These are phyloP conservation scores for Oncorhynchus kisutch DNA, from an alignment of 2,113 vertebrate species.

Conservation along the genomic window DNA sequence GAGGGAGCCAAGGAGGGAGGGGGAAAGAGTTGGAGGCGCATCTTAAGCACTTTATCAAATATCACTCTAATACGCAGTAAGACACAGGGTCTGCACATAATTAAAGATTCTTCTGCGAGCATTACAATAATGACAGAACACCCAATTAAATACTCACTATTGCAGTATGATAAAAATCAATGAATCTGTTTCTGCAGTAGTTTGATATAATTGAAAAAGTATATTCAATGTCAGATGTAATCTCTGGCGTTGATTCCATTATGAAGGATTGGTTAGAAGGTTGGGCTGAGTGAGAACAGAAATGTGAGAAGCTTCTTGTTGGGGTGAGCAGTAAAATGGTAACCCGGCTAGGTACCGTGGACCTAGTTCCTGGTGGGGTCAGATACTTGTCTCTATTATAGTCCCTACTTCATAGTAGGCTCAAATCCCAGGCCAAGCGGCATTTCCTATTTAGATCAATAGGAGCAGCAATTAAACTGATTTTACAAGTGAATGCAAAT, in stretches of 20 bases:
- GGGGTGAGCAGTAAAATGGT: slow-evolving; percentile 31
- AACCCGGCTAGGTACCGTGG: slow-evolving; percentile 29
- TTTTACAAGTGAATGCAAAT: slow-evolving; percentile 38
- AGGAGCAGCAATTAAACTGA: slow-evolving; percentile 16
- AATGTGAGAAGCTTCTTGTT: slow-evolving; percentile 54
- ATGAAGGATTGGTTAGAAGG: slow-evolving; percentile 40
- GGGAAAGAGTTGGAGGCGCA: slow-evolving; percentile 66
- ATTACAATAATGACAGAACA: slow-evolving; percentile 44
- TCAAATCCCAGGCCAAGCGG: slow-evolving; percentile 14
- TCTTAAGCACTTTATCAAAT: slow-evolving; percentile 73
- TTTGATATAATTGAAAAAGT: slow-evolving; percentile 29
- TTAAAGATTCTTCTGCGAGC: slow-evolving; percentile 55
- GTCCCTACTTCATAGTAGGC: not conserved
- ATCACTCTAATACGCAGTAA: slow-evolving; percentile 62
- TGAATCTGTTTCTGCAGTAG: slow-evolving; percentile 10
- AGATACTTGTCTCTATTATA: slow-evolving; percentile 50
- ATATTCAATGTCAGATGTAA: slow-evolving; percentile 28
- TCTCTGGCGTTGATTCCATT: slow-evolving; percentile 28
- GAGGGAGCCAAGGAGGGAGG: slow-evolving; percentile 7
- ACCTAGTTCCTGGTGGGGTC: slow-evolving; percentile 23
- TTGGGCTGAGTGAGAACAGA: slow-evolving; percentile 46
- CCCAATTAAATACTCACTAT: slow-evolving; percentile 37
- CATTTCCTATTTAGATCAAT: slow-evolving; percentile 30
- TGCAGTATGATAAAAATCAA: slow-evolving; percentile 26
- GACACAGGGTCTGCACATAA: slow-evolving; percentile 64